A percentile compares a stretch with the other conserved stretches of the same genome.
Evolutionary conservation across 2,113 vertebrate species (phyloP).

Genomic region (Cathartes aura): DNA sequence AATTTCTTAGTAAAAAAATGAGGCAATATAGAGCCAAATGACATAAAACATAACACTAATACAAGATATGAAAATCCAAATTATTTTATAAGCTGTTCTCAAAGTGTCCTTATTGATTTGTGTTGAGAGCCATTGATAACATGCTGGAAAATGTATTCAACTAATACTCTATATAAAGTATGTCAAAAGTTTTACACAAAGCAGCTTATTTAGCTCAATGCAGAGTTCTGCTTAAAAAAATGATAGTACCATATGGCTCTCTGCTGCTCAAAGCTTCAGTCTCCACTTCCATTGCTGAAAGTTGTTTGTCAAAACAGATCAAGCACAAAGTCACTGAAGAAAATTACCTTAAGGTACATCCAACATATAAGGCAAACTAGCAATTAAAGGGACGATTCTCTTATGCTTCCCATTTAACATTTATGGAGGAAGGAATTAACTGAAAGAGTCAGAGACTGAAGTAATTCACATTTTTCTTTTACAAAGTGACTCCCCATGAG

Average conservation of each 20-base stretch:
- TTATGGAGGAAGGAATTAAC: not conserved
- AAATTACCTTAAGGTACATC: not conserved
- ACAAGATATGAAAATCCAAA: not conserved
- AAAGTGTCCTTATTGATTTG: not conserved
- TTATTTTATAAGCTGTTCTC: not conserved
- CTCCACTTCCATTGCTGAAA: not conserved
- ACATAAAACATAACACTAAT: fast-evolving
- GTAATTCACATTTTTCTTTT: not conserved
- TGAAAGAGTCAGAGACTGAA: not conserved
- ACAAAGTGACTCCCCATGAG: not conserved
- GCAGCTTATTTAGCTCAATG: not conserved
- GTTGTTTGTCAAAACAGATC: constrained; percentile 13
- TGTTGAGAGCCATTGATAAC: not conserved
- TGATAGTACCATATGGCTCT: not conserved
- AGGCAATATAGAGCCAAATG: not conserved
- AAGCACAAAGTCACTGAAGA: not conserved
- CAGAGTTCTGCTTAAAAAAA: not conserved
- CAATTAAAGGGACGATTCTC: not conserved
- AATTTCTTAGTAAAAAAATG: not conserved
- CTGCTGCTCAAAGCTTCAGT: not conserved
- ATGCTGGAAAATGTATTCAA: not conserved
- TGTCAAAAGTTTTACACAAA: not conserved
- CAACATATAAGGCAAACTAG: not conserved
- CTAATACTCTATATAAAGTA: not conserved
- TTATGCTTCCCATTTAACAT: not conserved